These are phyloP conservation scores for Bolinopsis microptera DNA, from an alignment of 37 sponge, comb jelly and placozoan genomes.

Conservation along the genomic window DNA sequence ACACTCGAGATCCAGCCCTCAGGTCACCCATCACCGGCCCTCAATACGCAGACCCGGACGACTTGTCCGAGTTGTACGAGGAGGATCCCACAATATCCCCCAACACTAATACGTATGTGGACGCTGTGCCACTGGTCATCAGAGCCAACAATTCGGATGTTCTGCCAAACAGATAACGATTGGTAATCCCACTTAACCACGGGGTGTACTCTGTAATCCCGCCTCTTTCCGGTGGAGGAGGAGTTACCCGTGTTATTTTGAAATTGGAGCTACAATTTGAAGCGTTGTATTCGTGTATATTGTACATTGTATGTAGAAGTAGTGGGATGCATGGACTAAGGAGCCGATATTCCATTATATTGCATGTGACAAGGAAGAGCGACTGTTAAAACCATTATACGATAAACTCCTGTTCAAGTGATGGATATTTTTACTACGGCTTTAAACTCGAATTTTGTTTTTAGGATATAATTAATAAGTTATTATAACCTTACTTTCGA, in stretches of 20 bases:
- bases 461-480: background rate
- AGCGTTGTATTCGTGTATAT: background rate
- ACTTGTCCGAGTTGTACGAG: slow-evolving; percentile 42
- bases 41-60: slow-evolving; percentile 43
- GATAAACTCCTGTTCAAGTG: too few relatives aligned
- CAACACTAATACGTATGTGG: slow-evolving; percentile 5
- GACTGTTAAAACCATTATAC: too few relatives aligned
- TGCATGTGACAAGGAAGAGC: background rate
- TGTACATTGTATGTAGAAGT: background rate
- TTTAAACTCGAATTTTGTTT: background rate
- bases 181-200: too few relatives aligned
- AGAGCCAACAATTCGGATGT: background rate
- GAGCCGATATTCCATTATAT: background rate
- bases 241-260: too few relatives aligned
- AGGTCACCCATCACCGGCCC: background rate
- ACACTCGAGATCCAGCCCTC: background rate
- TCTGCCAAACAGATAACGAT: background rate
- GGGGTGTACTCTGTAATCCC: too few relatives aligned
- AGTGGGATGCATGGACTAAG: background rate
- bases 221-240: too few relatives aligned
- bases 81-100: background rate
- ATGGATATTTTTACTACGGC: background rate
- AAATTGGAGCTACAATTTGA: too few relatives aligned
- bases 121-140: background rate
- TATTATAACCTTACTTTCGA: background rate